These are phyloP conservation scores for Hucho hucho DNA, from an alignment of 2,113 vertebrate species.

Conservation along the genomic window DNA sequence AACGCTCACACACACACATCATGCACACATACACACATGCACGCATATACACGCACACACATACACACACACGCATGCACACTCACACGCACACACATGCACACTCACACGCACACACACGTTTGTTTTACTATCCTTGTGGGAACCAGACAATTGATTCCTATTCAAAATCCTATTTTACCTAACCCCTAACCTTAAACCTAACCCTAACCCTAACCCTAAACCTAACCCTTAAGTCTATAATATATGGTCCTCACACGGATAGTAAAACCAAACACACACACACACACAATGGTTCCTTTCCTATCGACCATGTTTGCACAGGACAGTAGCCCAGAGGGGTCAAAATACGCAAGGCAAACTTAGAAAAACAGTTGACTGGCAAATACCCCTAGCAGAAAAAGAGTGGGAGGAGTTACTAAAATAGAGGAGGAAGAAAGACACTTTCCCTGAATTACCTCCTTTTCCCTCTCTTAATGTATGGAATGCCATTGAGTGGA, in stretches of 20 bases:
- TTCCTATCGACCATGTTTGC: background rate
- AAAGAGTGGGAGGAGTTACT: slow-evolving; percentile 1
- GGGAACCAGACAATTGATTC: too few species aligned
- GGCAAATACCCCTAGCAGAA: slow-evolving; percentile 1
- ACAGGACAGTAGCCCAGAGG: background rate
- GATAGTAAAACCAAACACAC: too few species aligned
- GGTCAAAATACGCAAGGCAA: slow-evolving; percentile 8
- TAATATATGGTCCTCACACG: background rate
- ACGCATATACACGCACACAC: background rate
- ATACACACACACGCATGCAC: background rate
- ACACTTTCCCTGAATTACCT: background rate
- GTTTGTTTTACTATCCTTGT: too few species aligned
- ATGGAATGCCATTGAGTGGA: slow-evolving; percentile 38
- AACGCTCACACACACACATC: background rate
- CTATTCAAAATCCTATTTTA: too few species aligned
- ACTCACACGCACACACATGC: background rate
- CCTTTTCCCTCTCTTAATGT: slow-evolving; percentile 1
- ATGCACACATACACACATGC: background rate
- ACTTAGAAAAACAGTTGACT: slow-evolving; percentile 9
- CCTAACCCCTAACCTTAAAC: too few species aligned
- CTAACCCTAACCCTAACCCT: too few species aligned
- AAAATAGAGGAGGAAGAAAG: slow-evolving; percentile 3
- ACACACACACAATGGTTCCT: background rate
- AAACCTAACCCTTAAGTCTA: too few species aligned
- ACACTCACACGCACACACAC: background rate